phyloP scores from a whole-genome alignment of 2,888 invertebrate species.

The Alcis repandata region DNA sequence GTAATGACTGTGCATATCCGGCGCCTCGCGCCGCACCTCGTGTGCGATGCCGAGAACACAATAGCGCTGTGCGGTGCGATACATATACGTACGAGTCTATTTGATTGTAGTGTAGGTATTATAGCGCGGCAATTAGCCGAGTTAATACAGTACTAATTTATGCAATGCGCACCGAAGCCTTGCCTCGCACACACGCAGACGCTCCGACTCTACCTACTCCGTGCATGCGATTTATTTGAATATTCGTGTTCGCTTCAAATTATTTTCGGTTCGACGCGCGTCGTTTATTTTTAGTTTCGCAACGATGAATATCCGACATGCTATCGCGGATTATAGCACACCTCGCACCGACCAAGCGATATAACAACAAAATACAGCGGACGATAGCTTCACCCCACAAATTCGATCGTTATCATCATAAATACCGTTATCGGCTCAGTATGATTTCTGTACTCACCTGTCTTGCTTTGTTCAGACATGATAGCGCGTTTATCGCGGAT shows the following conservation, averaged over 20 bases:
- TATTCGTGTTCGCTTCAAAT: slow-evolving; percentile 65
- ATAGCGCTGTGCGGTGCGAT: slow-evolving; percentile 60
- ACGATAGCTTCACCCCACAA: slow-evolving; percentile 59
- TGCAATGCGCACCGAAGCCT: slow-evolving; percentile 60
- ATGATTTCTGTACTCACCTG: slow-evolving; percentile 66
- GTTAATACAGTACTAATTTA: slow-evolving; percentile 68
- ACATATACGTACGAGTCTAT: slow-evolving; percentile 64
- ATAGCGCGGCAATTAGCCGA: slow-evolving; percentile 70
- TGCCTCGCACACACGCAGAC: slow-evolving; percentile 36
- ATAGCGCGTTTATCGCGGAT: slow-evolving; percentile 70
- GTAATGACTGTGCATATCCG: slow-evolving; percentile 74
- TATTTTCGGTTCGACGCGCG: slow-evolving; percentile 64
- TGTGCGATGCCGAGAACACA: slow-evolving; percentile 62
- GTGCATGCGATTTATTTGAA: slow-evolving; percentile 58
- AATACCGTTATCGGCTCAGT: slow-evolving; percentile 56
- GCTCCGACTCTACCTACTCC: slow-evolving; percentile 34
- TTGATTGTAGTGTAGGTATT: slow-evolving; percentile 57
- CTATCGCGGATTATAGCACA: slow-evolving; percentile 60
- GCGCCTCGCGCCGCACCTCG: slow-evolving; percentile 57
- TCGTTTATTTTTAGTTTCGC: slow-evolving; percentile 68
- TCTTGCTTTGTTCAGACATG: slow-evolving; percentile 65
- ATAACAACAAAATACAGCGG: slow-evolving; percentile 63
- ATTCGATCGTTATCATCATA: slow-evolving; percentile 60
- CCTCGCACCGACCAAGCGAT: slow-evolving; percentile 59
- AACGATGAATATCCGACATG: slow-evolving; percentile 58